Conservation (phyloP, 2,888 invertebrate genomes). For the Hipparchia sbordonii region DNA sequence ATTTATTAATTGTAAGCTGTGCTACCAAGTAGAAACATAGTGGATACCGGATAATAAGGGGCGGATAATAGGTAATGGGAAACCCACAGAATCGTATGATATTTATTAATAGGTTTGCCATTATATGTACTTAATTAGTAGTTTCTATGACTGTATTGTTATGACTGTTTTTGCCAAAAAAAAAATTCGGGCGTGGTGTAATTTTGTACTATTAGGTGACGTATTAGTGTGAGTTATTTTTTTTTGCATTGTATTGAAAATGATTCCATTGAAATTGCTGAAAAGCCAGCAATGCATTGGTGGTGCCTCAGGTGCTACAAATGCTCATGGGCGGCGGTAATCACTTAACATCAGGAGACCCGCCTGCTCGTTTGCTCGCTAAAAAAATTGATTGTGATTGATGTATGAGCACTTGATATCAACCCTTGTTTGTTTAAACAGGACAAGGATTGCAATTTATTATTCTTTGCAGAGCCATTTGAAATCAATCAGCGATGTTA, state of each 20-base stretch:
- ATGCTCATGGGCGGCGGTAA: no score
- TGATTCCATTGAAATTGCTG: no score
- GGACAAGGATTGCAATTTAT: background rate
- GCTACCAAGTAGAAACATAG: background rate
- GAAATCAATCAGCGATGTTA: background rate
- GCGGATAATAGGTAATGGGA: slow-evolving; percentile 2
- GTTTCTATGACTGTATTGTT: no score
- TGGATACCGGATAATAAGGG: background rate
- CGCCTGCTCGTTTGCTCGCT: background rate
- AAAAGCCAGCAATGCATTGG: no score
- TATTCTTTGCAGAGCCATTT: background rate
- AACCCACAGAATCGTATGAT: slow-evolving; percentile 15
- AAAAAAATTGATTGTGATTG: background rate
- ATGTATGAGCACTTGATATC: background rate
- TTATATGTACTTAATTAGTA: no score
- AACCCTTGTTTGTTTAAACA: background rate
- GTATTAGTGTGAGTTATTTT: background rate
- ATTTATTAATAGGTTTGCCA: no score
- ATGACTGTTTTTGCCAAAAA: no score
- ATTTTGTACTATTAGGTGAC: background rate
- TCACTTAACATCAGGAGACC: no score
- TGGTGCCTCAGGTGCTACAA: no score
- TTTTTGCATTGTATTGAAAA: no score
- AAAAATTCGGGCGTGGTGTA: background rate
- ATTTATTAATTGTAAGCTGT: background rate